Percentiles rank a stretch among this genome's conserved stretches.
Evolutionary conservation across 2,113 vertebrate genomes (phyloP).

Genomic region (Arvicanthis niloticus): DNA sequence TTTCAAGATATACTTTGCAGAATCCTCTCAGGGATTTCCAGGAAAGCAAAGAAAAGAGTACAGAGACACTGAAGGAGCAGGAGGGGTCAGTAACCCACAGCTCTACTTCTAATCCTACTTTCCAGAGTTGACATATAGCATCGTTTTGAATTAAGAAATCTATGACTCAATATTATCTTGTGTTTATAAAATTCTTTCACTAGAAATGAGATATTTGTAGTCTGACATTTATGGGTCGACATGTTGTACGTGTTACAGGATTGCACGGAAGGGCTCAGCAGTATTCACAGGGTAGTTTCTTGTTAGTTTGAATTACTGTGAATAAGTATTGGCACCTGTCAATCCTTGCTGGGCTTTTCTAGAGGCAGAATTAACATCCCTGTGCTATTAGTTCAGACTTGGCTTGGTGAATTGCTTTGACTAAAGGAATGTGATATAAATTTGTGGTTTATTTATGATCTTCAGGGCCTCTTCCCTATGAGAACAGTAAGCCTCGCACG

Average conservation of each 20-base stretch:
- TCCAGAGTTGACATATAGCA: background rate
- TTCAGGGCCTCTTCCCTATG: background rate
- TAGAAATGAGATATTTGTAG: constrained; percentile 58
- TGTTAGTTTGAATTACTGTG: background rate
- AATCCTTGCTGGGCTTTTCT: background rate
- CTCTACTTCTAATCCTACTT: background rate
- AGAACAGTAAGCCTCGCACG: background rate
- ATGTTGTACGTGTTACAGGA: background rate
- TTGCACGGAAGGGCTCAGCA: background rate
- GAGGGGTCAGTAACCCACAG: background rate
- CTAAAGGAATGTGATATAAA: background rate
- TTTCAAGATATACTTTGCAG: constrained; percentile 39
- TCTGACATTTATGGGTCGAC: background rate
- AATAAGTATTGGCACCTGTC: background rate
- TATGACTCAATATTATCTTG: background rate
- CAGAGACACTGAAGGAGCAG: background rate
- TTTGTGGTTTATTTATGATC: background rate
- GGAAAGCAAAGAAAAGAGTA: background rate
- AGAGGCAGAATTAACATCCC: background rate
- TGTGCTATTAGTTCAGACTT: background rate
- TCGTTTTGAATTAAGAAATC: constrained; percentile 17
- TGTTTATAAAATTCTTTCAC: constrained; percentile 43
- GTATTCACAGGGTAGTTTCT: background rate
- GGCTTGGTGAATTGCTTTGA: background rate
- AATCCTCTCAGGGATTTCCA: background rate